These are phyloP conservation scores for Manduca sexta DNA, from an alignment of 1,140 invertebrate species.

Conservation along the genomic window DNA sequence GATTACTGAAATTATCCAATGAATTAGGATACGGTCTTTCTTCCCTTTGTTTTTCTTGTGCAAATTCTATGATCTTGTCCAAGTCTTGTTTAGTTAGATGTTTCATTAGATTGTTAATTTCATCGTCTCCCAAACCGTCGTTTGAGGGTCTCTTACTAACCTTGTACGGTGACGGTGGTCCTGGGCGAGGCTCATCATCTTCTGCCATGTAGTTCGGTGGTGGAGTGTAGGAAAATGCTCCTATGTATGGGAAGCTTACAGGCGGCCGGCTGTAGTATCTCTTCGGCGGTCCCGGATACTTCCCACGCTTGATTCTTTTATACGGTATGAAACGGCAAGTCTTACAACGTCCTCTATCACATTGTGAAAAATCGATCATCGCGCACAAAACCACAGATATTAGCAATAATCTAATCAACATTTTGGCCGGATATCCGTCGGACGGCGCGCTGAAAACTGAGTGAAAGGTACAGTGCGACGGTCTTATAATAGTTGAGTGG, in stretches of 20 bases:
- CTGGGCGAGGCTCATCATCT: conserved; percentile 24
- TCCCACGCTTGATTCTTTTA: conserved; percentile 46
- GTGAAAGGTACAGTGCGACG: conserved; percentile 32
- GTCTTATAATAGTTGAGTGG: conserved; percentile 52
- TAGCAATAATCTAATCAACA: conserved; percentile 18
- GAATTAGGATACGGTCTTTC: not conserved
- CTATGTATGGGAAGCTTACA: conserved; percentile 23
- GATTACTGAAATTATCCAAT: not conserved
- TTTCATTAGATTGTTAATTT: conserved; percentile 49
- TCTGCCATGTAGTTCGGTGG: conserved; percentile 38
- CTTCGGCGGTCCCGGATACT: conserved; percentile 38
- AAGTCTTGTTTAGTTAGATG: conserved; percentile 56
- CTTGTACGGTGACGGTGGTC: conserved; percentile 30
- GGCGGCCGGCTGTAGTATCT: conserved; percentile 47
- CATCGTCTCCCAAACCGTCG: conserved; percentile 48
- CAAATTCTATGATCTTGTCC: conserved; percentile 48
- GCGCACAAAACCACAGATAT: conserved; percentile 27
- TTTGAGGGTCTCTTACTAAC: conserved; percentile 47
- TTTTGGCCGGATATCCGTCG: conserved; percentile 12
- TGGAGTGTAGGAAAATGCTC: conserved; percentile 45
- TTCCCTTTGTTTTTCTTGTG: conserved; percentile 32
- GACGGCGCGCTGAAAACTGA: conserved; percentile 43
- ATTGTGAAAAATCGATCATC: conserved; percentile 18
- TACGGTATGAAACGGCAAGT: conserved; percentile 13
- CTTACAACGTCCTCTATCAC: conserved; percentile 17